Base-by-base conservation (phyloP, 1,140 invertebrate genomes). In the Pemphigus obesinymphae region DNA sequence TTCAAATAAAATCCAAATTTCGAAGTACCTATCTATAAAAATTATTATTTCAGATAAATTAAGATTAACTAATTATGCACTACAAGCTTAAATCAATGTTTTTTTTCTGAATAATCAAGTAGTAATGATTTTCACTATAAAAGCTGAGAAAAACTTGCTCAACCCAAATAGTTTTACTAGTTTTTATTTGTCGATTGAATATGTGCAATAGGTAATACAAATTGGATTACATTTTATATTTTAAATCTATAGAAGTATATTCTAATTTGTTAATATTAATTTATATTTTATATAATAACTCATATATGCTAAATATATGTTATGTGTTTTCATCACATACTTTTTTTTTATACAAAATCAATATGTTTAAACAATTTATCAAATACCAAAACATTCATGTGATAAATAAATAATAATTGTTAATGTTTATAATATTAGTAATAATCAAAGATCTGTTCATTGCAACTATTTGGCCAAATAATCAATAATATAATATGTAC, bases 321-420 rank as follows among this genome's bases (percentile, higher is more conserved):
- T 61, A n/a, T n/a, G n/a, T n/a, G 29, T 66, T 66, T 66, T 66
- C 4, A 37, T 37, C 15, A 37, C 13, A 17, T 37, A 8, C 17
- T 66, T 20, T n/a, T n/a, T n/a, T n/a, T n/a, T 66, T 37, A 37
- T 40, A 66, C 37, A 3, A 34, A 34, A 17, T 66, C 15, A 66
- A n/a, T 7, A 40, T 40, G 20, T 66, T 66, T 66, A 66, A 63
- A 17, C 2, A 15, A 31, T 31, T 66, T 20, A 20, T n/a, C 63
- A 66, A 37, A 66, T 66, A 40, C 63, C 63, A 66, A 37, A 66
- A 29, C 37, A 66, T 37, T 5, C 20, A 17, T 37, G 63, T 66
- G 63, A 66, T 58, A 58, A 58, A 55, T 34, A 66, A 66, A 20
- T 66, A 58, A 55, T 34, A 66, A 66, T 37, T 66, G 29, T 66